These are phyloP conservation scores for Cerastis leucographa DNA, from an alignment of 2,888 invertebrate genomes.

Conservation along the genomic window DNA sequence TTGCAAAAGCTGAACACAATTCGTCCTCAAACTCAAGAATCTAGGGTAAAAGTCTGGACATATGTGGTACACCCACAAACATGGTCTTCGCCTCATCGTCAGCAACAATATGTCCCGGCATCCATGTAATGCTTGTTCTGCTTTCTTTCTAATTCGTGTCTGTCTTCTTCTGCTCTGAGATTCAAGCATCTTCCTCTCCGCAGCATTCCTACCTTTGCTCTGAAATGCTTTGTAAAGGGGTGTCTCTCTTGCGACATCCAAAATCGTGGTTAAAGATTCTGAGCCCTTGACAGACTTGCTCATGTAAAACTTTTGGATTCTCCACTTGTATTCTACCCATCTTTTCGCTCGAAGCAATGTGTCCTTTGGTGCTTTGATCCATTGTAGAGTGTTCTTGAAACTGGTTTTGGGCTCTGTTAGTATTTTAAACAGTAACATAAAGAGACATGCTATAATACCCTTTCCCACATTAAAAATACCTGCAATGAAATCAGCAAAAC, in stretches of 20 bases:
- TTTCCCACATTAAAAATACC: conserved; percentile 65
- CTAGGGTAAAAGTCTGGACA: conserved; percentile 80
- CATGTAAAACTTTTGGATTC: conserved; percentile 70
- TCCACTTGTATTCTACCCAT: conserved; percentile 63
- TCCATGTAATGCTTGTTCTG: conserved; percentile 67
- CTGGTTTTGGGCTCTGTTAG: conserved; percentile 69
- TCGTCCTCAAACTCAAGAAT: conserved; percentile 71
- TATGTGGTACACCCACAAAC: conserved; percentile 79
- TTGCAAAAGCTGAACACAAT: conserved; percentile 69
- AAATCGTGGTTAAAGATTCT: conserved; percentile 67
- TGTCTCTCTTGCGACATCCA: conserved; percentile 72
- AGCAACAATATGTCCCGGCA: conserved; percentile 74
- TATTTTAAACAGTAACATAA: conserved; percentile 56
- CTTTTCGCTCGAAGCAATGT: conserved; percentile 62
- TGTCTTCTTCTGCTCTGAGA: conserved; percentile 59
- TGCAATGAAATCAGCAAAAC: conserved; percentile 66
- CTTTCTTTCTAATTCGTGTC: conserved; percentile 69
- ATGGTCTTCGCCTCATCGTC: conserved; percentile 77
- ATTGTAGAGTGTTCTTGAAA: conserved; percentile 63
- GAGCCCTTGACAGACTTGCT: conserved; percentile 71
- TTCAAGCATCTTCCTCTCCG: conserved; percentile 64
- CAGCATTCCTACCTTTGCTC: conserved; percentile 70
- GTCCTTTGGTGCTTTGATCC: conserved; percentile 63
- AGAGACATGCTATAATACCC: conserved; percentile 36
- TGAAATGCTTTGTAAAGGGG: conserved; percentile 67